Evolutionary conservation across 1,140 invertebrate species (phyloP).

Genomic region (Octopus bimaculoides): DNA sequence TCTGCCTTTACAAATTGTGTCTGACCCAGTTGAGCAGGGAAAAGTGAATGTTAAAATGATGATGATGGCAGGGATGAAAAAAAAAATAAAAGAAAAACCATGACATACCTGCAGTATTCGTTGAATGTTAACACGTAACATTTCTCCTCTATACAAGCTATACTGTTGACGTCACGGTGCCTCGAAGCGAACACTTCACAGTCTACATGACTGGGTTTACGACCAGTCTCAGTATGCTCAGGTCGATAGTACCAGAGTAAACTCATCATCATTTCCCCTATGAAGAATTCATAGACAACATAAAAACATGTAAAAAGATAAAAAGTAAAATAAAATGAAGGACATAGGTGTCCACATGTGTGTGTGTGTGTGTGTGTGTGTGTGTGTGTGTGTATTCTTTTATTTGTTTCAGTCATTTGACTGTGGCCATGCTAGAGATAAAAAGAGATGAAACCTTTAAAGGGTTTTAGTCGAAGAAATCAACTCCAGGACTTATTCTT

Average conservation of each 20-base stretch:
- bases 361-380: background rate
- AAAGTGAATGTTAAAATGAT: too few species aligned
- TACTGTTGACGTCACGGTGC: constrained; percentile 89
- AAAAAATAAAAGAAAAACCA: background rate
- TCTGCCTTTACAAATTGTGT: too few species aligned
- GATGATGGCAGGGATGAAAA: background rate
- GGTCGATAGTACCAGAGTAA: constrained; percentile 96
- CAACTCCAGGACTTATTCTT: too few species aligned
- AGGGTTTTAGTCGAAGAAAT: too few species aligned
- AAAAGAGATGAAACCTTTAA: too few species aligned
- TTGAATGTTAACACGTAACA: constrained; percentile 95
- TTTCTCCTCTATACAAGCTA: constrained; percentile 97
- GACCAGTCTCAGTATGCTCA: constrained; percentile 89
- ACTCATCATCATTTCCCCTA: constrained; percentile 96
- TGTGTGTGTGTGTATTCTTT: background rate
- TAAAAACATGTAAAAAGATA: background rate
- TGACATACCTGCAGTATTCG: constrained; percentile 87
- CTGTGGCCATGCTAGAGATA: too few species aligned
- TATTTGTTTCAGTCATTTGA: too few species aligned
- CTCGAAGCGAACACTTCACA: constrained; percentile 94
- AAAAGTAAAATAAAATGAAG: background rate
- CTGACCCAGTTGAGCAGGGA: too few species aligned
- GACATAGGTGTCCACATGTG: background rate
- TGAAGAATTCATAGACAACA: constrained; percentile 9
- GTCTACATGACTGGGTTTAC: constrained; percentile 70